A percentile compares a stretch with the other conserved stretches of the same genome.
These are phyloP conservation scores for Danaus plexippus DNA, from an alignment of 1,140 invertebrate genomes.

Conservation along the genomic window DNA sequence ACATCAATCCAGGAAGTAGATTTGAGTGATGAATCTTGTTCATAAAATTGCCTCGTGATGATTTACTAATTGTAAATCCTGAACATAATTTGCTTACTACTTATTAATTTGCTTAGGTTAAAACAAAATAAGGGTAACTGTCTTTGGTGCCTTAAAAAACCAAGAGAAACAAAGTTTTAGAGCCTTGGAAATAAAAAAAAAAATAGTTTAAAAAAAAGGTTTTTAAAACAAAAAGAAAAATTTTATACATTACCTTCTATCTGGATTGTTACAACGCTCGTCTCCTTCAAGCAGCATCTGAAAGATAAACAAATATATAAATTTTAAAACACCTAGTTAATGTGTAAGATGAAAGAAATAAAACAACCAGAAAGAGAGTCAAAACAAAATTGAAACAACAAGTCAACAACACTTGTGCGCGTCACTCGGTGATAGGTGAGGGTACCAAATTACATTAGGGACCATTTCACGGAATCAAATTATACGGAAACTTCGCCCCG, in stretches of 20 bases:
- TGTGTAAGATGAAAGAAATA: slow-evolving; percentile 16
- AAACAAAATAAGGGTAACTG: too few relatives aligned
- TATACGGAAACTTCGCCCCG: slow-evolving; percentile 30
- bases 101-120: too few relatives aligned
- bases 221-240: slow-evolving; percentile 2
- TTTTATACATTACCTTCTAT: slow-evolving; percentile 23
- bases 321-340: slow-evolving; percentile 7
- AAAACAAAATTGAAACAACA: slow-evolving; percentile 61
- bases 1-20: too few relatives aligned
- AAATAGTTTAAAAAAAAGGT: slow-evolving; percentile 9
- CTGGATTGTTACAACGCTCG: not conserved
- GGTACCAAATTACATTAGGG: slow-evolving; percentile 46
- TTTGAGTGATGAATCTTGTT: too few relatives aligned
- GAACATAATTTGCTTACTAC: too few relatives aligned
- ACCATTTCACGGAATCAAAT: slow-evolving; percentile 52
- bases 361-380: slow-evolving; percentile 30
- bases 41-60: too few relatives aligned
- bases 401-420: slow-evolving; percentile 59
- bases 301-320: slow-evolving; percentile 27
- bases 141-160: too few relatives aligned
- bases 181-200: too few relatives aligned
- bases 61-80: too few relatives aligned
- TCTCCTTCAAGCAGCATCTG: slow-evolving; percentile 27
- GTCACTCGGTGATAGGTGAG: slow-evolving; percentile 42
- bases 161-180: too few relatives aligned